These are phyloP conservation scores for Gavialis gangeticus DNA, from an alignment of 2,113 vertebrate genomes.

Conservation along the genomic window DNA sequence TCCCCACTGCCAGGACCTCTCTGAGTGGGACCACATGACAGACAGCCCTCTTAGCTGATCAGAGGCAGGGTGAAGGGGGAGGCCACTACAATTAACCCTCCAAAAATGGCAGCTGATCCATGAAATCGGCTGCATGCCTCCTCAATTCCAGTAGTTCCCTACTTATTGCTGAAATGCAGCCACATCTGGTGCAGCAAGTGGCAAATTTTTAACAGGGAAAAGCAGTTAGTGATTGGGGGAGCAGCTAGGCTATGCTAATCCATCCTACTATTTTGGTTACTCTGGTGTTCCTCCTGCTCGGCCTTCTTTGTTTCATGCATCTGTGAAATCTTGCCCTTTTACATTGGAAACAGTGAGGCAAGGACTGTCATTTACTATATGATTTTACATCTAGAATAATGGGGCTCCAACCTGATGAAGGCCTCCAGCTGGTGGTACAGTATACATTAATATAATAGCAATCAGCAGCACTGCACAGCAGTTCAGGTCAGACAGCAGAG, in stretches of 20 bases:
- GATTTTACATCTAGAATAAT: neutral
- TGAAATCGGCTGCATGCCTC: too few relatives aligned
- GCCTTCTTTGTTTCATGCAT: neutral
- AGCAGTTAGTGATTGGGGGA: neutral
- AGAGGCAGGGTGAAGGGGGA: too few relatives aligned
- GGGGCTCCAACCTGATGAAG: neutral
- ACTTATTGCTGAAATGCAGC: neutral
- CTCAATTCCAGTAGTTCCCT: neutral
- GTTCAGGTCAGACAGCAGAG: neutral
- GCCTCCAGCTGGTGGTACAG: neutral
- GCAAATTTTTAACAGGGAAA: neutral
- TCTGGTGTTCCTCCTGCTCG: neutral
- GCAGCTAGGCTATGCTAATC: neutral
- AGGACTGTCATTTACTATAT: neutral
- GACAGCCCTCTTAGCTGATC: too few relatives aligned
- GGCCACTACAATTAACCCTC: too few relatives aligned
- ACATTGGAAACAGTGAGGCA: neutral
- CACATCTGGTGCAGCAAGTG: neutral
- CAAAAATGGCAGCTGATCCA: too few relatives aligned
- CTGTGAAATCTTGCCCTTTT: neutral
- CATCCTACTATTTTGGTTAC: neutral
- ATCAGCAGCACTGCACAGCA: neutral
- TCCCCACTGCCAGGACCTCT: too few relatives aligned
- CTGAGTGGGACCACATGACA: too few relatives aligned
- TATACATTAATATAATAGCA: neutral